These are phyloP conservation scores for Myocastor coypus DNA, from an alignment of 2,113 vertebrate genomes.

Conservation along the genomic window DNA sequence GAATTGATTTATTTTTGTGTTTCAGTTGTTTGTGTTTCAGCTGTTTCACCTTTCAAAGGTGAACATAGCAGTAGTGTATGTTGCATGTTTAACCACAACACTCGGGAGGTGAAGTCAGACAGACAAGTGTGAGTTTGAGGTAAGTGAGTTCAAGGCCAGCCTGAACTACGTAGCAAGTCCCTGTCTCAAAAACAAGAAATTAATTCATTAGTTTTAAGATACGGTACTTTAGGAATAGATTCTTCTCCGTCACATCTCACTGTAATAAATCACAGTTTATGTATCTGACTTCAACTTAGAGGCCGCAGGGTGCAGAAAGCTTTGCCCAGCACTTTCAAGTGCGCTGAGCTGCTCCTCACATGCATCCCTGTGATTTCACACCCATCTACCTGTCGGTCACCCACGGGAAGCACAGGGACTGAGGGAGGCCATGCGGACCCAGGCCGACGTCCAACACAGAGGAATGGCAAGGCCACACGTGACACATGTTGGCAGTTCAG, in stretches of 20 bases:
- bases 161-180: not conserved
- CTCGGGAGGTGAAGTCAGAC: not conserved
- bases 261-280: not conserved
- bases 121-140: not conserved
- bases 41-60: not conserved
- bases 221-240: not conserved
- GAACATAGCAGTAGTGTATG: not conserved
- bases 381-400: not conserved
- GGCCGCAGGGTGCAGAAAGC: not conserved
- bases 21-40: not conserved
- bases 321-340: not conserved
- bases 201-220: not conserved
- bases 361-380: not conserved
- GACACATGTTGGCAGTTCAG: not conserved
- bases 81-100: not conserved
- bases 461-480: not conserved
- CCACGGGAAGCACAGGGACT: not conserved
- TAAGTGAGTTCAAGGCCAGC: not conserved
- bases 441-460: not conserved
- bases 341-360: not conserved
- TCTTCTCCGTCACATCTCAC: not conserved
- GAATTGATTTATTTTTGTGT: not conserved
- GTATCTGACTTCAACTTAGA: not conserved
- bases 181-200: not conserved
- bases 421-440: rapidly evolving